Evolutionary conservation across 2,113 vertebrate species (phyloP).

Genomic region (Otis tarda): DNA sequence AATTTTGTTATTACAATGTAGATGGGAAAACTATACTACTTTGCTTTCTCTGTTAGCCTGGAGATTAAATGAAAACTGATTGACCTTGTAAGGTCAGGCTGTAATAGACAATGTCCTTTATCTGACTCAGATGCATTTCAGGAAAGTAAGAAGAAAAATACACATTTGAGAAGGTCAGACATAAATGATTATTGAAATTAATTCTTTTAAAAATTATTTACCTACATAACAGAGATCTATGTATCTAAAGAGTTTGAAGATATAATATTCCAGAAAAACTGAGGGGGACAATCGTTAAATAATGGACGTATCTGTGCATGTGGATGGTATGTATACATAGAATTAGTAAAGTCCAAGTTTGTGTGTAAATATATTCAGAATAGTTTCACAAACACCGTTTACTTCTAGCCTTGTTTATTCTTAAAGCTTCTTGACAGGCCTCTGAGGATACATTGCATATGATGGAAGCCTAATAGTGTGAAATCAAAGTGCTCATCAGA

Average conservation of each 20-base stretch:
- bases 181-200: neutral
- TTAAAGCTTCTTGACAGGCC: neutral
- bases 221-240: neutral
- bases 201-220: neutral
- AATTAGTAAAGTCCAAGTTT: neutral
- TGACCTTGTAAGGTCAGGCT: neutral
- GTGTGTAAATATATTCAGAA: neutral
- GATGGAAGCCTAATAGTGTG: neutral
- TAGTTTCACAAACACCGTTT: neutral
- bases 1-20: neutral
- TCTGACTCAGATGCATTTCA: neutral
- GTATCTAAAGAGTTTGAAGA: neutral
- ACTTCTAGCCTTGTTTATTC: neutral
- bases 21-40: neutral
- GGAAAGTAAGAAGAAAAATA: neutral
- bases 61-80: neutral
- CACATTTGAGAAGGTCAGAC: neutral
- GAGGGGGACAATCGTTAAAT: neutral
- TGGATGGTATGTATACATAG: neutral
- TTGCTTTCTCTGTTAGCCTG: neutral
- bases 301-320: neutral
- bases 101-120: neutral
- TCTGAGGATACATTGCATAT: neutral
- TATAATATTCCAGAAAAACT: neutral
- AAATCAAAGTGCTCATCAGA: neutral